Percentiles rank a stretch among this genome's conserved stretches.
phyloP scores from a whole-genome alignment of 2,888 invertebrate species.

The Laspeyria flexula region DNA sequence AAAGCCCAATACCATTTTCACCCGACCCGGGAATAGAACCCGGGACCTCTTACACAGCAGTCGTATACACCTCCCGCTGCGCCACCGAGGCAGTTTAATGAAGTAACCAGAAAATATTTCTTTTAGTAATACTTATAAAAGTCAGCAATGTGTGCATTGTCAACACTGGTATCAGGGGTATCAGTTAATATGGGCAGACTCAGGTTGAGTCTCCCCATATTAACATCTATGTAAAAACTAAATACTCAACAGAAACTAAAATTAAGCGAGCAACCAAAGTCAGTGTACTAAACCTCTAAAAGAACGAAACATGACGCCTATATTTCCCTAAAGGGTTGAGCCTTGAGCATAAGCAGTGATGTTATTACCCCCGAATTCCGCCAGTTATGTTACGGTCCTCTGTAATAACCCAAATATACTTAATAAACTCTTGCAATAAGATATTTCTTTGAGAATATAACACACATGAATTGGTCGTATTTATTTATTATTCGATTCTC shows the following conservation, averaged over 20 bases:
- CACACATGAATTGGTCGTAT: conserved; percentile 2
- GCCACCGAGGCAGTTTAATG: too few species aligned
- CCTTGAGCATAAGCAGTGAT: neutral
- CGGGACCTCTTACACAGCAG: too few species aligned
- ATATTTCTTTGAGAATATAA: neutral
- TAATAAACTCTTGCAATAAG: neutral
- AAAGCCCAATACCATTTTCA: too few species aligned
- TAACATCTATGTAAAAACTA: too few species aligned
- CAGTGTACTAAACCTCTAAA: neutral
- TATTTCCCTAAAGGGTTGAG: neutral
- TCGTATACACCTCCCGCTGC: too few species aligned
- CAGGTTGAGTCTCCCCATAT: too few species aligned
- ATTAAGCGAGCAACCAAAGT: neutral
- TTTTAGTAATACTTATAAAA: too few species aligned
- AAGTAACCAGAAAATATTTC: too few species aligned
- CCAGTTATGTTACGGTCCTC: neutral
- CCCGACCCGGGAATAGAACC: too few species aligned
- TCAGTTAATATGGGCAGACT: too few species aligned
- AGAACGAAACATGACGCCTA: neutral
- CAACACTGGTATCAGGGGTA: too few species aligned
- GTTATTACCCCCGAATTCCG: neutral
- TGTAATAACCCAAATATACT: neutral
- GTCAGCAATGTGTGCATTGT: too few species aligned
- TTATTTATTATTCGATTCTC: conserved; percentile 11
- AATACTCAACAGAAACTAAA: neutral